phyloP scores from a whole-genome alignment of 2,797 vertebrate genomes.

The Sebastes umbrosus region DNA sequence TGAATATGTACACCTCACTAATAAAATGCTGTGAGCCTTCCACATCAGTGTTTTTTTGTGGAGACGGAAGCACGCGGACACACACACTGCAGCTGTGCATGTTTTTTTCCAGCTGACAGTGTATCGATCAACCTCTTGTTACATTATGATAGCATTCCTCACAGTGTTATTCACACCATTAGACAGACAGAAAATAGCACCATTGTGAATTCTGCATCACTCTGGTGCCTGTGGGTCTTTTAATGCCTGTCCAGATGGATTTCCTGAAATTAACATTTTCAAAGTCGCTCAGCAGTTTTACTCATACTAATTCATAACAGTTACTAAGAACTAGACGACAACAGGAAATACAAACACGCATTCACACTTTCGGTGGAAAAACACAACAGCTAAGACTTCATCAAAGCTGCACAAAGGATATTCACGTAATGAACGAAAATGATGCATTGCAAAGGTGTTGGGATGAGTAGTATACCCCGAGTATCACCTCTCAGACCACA shows the following conservation, averaged over 20 bases:
- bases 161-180: constrained; percentile 70
- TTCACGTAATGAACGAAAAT: not conserved
- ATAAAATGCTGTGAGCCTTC: constrained; percentile 20
- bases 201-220: constrained; percentile 60
- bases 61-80: constrained; percentile 8
- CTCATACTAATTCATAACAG: constrained; percentile 32
- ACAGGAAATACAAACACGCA: constrained; percentile 1
- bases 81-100: constrained; percentile 58
- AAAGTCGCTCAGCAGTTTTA: constrained; percentile 42
- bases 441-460: not conserved
- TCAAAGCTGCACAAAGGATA: not conserved
- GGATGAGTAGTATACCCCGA: not conserved
- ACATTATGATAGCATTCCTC: constrained; percentile 63
- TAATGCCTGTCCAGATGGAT: constrained; percentile 67
- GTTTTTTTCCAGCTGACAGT: constrained; percentile 55
- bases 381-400: not conserved
- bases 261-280: constrained; percentile 64
- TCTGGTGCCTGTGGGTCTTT: constrained; percentile 43
- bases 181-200: constrained; percentile 69
- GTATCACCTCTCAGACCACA: not conserved
- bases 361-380: not conserved
- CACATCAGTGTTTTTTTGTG: constrained; percentile 41
- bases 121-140: constrained; percentile 72
- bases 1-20: not conserved
- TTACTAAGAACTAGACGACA: constrained; percentile 8